These are phyloP conservation scores for Aphelocoma californica DNA, from an alignment of 2,797 vertebrate genomes.

Conservation along the genomic window DNA sequence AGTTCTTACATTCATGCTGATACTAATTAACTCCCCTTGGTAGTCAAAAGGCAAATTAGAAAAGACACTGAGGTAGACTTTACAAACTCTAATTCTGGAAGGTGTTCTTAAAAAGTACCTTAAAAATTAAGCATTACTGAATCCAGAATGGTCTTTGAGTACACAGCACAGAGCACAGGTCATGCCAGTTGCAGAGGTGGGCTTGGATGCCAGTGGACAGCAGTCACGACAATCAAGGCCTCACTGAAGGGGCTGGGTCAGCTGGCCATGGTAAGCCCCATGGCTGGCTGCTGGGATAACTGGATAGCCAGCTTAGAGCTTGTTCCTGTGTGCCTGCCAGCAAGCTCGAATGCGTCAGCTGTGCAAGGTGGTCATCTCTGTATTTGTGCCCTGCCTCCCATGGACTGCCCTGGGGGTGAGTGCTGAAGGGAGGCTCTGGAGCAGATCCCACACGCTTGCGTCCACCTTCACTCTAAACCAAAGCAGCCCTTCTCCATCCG, in stretches of 20 bases:
- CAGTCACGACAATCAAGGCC: accelerated
- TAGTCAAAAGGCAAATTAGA: background rate
- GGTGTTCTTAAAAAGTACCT: background rate
- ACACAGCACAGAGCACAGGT: background rate
- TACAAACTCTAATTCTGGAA: background rate
- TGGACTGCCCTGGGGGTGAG: accelerated
- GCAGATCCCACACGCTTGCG: accelerated
- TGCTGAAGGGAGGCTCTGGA: background rate
- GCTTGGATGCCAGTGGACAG: background rate
- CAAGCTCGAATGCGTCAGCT: accelerated
- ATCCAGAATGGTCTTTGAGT: background rate
- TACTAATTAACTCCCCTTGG: background rate
- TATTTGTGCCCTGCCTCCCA: accelerated
- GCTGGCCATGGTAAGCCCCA: background rate
- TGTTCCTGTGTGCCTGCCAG: accelerated
- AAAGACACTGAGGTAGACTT: background rate
- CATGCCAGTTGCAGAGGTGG: background rate
- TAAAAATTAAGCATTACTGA: background rate
- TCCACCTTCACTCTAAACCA: background rate
- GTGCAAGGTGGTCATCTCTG: background rate
- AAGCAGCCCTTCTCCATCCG: background rate
- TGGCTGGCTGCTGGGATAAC: background rate
- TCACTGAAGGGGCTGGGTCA: background rate
- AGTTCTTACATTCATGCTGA: background rate
- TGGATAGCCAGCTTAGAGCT: accelerated